Evolutionary conservation across 2,888 invertebrate species (phyloP), one percentile per base, ranked within the genome.

Genomic region (Eupeodes luniger): DNA sequence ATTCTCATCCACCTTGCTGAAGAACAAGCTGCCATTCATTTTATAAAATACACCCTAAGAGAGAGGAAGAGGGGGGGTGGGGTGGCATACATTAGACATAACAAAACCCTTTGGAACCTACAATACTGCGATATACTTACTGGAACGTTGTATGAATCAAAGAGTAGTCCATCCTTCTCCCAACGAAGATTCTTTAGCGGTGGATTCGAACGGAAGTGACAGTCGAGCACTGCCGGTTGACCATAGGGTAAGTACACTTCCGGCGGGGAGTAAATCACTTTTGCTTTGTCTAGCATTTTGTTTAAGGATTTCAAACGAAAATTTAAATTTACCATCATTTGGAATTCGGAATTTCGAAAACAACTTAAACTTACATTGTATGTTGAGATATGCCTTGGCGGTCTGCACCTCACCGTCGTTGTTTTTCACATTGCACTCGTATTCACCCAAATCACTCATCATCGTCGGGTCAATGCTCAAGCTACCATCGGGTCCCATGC

Each of bases 131-230:
- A 67, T 16, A 67, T 16, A 89, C 89, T 86, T 91, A 92, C 92
- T 27, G 96, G 97, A 62, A 97, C 97, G 93, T 97, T 97, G 94
- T 97, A 97, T 0, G 98, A 97, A 92, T 98, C 98, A 93, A 97
- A 98, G 1, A 97, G 95, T 91, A 98, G 96, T 19, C 97, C 98
- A 92, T 98, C 98, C 93, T 98, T 98, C 93, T 98, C 98, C 98
- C 99, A 99, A 89, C 97, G 96, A 81, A 98, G 94, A 92, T 97
- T 97, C 74, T 97, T 97, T 90, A 98, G 94, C 10, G 98, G 97
- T 16, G 98, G 99, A 94, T 98, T 98, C 6, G 98, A 97, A 91
- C 97, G 96, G 92, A 98, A 98, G 93, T 98, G 97, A 93, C 99
- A 99, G 94, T 98, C 97, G 81, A 99, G 95, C 81, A 97, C 95